phyloP scores from a whole-genome alignment of 2,797 vertebrate species.

The Tadarida brasiliensis region DNA sequence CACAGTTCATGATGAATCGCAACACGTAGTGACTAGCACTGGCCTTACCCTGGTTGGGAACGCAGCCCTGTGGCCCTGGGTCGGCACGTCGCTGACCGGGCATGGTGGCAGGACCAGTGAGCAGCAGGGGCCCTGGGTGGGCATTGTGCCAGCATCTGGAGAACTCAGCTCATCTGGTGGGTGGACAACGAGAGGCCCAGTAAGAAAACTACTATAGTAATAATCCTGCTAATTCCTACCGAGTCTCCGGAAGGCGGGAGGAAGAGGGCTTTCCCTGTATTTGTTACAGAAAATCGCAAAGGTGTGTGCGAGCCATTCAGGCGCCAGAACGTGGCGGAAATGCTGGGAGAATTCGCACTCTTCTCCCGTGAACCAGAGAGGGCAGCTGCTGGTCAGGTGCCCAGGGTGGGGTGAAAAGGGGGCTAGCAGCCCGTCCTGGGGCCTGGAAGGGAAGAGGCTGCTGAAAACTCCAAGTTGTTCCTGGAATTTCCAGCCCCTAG shows the following conservation, averaged over 20 bases:
- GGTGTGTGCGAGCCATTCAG: background rate
- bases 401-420: too few species aligned
- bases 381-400: background rate
- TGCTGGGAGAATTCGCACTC: background rate
- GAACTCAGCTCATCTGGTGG: background rate
- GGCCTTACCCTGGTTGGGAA: background rate
- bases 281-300: background rate
- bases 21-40: background rate
- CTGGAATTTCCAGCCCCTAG: background rate
- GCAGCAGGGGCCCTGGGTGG: background rate
- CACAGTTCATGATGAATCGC: background rate
- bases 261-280: background rate
- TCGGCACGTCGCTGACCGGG: background rate
- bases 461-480: background rate
- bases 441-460: background rate
- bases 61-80: background rate
- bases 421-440: too few species aligned
- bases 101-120: background rate
- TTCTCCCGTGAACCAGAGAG: background rate
- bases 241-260: background rate
- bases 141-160: background rate
- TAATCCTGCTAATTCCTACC: background rate
- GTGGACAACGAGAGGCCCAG: background rate
- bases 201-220: background rate
- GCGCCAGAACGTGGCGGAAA: background rate